phyloP scores from a whole-genome alignment of 1,140 invertebrate species.

The Zelostemma sp. region DNA sequence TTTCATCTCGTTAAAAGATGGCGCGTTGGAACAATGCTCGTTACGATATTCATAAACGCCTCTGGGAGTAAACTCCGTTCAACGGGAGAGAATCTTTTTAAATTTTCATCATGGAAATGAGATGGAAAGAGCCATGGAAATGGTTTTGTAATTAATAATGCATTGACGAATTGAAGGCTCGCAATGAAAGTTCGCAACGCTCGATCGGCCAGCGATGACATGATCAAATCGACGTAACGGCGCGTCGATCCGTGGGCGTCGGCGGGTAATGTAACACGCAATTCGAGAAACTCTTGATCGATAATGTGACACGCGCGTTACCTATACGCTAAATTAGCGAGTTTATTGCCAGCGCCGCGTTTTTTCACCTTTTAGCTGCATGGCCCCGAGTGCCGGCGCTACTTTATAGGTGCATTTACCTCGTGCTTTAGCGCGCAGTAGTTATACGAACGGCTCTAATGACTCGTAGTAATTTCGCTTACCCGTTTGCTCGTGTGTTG shows the following conservation, averaged over 20 bases:
- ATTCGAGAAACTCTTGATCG: neutral
- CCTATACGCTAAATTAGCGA: slow-evolving; percentile 19
- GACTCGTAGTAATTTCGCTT: slow-evolving; percentile 46
- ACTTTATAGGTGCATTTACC: slow-evolving; percentile 43
- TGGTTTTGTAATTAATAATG: no score
- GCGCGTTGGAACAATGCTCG: neutral
- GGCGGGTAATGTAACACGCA: slow-evolving; percentile 15
- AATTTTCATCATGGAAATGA: no score
- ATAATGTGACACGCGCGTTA: slow-evolving; percentile 15
- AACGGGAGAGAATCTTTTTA: no score
- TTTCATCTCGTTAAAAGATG: slow-evolving; percentile 12
- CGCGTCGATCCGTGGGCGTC: slow-evolving; percentile 19
- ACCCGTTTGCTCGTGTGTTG: slow-evolving; percentile 65
- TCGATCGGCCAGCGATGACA: slow-evolving; percentile 23
- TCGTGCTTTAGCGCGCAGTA: slow-evolving; percentile 42
- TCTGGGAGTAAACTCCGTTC: neutral
- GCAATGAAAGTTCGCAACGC: slow-evolving; percentile 26
- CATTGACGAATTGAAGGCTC: no score
- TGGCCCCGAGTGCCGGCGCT: slow-evolving; percentile 29
- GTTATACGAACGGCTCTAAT: slow-evolving; percentile 45
- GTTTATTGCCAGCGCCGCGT: slow-evolving; percentile 12
- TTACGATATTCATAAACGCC: neutral
- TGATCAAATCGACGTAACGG: slow-evolving; percentile 23
- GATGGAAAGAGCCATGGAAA: no score
- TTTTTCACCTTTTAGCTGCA: slow-evolving; percentile 23